Percentiles rank a stretch among this genome's conserved stretches.
Evolutionary conservation across 1,140 invertebrate genomes (phyloP).

Genomic region (Metopolophium dirhodum): DNA sequence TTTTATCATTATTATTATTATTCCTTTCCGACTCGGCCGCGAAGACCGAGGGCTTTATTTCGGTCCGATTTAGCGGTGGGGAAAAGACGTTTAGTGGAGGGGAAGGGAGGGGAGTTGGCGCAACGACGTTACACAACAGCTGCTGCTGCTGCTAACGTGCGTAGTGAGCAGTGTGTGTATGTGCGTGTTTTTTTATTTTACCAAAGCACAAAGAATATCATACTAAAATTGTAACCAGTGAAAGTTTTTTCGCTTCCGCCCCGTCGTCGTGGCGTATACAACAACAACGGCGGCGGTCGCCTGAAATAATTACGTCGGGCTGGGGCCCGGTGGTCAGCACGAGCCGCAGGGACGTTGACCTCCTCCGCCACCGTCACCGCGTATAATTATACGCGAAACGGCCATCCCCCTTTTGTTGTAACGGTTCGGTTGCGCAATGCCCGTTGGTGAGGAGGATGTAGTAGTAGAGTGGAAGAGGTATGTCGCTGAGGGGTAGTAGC

Average conservation of each 20-base stretch:
- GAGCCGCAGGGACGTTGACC: slow-evolving; percentile 57
- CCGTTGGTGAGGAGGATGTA: background rate
- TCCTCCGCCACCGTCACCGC: slow-evolving; percentile 38
- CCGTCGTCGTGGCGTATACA: background rate
- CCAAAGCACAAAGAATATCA: slow-evolving; percentile 16
- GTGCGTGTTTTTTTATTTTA: background rate
- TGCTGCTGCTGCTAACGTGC: background rate
- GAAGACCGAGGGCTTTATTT: slow-evolving; percentile 32
- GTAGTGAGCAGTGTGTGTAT: background rate
- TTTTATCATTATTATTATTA: slow-evolving; percentile 8
- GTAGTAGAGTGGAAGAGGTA: too few relatives aligned
- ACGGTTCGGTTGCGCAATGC: slow-evolving; percentile 55
- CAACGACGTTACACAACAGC: slow-evolving; percentile 36
- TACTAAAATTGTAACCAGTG: slow-evolving; percentile 18
- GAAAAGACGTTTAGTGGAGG: background rate
- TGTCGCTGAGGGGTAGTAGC: background rate
- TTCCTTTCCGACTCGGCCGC: slow-evolving; percentile 28
- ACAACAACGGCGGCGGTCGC: slow-evolving; percentile 5
- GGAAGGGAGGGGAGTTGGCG: slow-evolving; percentile 23
- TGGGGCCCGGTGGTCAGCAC: slow-evolving; percentile 53
- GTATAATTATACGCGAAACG: slow-evolving; percentile 52
- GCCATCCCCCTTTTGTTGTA: slow-evolving; percentile 53
- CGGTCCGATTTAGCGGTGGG: background rate
- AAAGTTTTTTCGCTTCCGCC: slow-evolving; percentile 57
- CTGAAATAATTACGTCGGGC: background rate